Evolutionary conservation across 92 coral and sea anemone species (phyloP), one percentile per base, ranked within the genome.

Genomic region (Actinostola sp.): DNA sequence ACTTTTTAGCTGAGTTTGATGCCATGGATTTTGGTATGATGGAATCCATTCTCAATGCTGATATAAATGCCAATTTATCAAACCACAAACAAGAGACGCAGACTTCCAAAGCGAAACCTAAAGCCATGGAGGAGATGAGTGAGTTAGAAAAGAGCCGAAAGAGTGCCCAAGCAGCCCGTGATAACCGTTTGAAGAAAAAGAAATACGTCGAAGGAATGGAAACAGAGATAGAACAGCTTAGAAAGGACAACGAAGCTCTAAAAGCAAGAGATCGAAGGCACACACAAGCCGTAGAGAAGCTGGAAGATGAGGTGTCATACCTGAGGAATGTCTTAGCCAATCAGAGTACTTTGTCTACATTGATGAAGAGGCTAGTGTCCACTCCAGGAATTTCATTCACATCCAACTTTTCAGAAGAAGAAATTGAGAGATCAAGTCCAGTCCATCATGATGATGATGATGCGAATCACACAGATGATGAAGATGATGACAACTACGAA

Each of bases 141-240:
- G 55, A 65, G 8, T 58, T 49, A 1, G 98, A 91, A 28, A 80
- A 68, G 39, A 88, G 81, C 66, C 66, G 63, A 61, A 92, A 75
- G 83, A 95, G 92, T 62, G 99, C 99, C 29, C 76, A 88, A 29
- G 89, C 91, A 44, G 99, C 99, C 1, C 78, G 93, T 30, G 97
- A 95, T 45, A 95, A 95, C 41, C 90, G 99, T 16, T 41, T 67
- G 55, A 95, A 88, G 77, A 95, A 92, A 84, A 95, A 95, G 73
- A 65, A 80, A 33, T 95, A 95, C 74, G 52, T 95, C 4, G 86
- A 82, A 33, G 82, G 76, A 10, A 83, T 95, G 11, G 97, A 95
- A 48, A 81, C 42, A 14, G 89, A 88, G 35, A 89, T 85, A 16
- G 35, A 33, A 1, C 62, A 83, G 15, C 86, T 95, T 6, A 83